Evolutionary conservation across 2,797 vertebrate species (phyloP).

Genomic region (Hoplostethus atlanticus): DNA sequence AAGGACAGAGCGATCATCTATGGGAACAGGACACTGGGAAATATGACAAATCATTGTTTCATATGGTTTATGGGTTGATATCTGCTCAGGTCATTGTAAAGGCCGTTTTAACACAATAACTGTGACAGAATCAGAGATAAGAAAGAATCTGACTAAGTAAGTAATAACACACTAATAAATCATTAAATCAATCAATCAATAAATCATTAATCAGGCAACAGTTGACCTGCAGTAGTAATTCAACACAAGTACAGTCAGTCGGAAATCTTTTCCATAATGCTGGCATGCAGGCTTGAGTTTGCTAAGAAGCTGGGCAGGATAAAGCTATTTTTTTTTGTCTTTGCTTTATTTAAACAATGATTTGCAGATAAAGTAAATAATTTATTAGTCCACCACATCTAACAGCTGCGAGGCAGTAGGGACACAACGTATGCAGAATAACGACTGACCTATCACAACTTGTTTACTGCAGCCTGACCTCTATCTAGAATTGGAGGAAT

Average conservation of each 20-base stretch:
- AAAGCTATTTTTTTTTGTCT: too few relatives aligned
- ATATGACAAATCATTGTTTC: not conserved
- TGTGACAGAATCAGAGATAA: not conserved
- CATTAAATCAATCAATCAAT: not conserved
- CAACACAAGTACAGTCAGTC: not conserved
- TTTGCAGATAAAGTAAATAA: not conserved
- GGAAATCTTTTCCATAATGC: too few relatives aligned
- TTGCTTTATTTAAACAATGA: not conserved
- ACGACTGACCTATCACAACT: not conserved
- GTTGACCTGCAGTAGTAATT: not conserved
- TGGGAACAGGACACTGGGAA: constrained; percentile 17
- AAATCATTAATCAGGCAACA: not conserved
- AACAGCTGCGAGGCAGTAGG: not conserved
- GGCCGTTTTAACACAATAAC: not conserved
- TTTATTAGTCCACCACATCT: not conserved
- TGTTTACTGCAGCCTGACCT: not conserved
- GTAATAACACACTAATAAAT: not conserved
- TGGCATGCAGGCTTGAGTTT: not conserved
- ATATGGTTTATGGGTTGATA: not conserved
- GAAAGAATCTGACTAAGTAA: not conserved
- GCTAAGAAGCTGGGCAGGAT: not conserved
- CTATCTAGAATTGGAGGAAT: not conserved
- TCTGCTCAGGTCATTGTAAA: not conserved
- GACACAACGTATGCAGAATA: not conserved
- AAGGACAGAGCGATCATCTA: constrained; percentile 20